Percentiles rank a stretch among this genome's conserved stretches.
Conservation (phyloP, 2,113 vertebrate species). For the Stigmatopora argus region DNA sequence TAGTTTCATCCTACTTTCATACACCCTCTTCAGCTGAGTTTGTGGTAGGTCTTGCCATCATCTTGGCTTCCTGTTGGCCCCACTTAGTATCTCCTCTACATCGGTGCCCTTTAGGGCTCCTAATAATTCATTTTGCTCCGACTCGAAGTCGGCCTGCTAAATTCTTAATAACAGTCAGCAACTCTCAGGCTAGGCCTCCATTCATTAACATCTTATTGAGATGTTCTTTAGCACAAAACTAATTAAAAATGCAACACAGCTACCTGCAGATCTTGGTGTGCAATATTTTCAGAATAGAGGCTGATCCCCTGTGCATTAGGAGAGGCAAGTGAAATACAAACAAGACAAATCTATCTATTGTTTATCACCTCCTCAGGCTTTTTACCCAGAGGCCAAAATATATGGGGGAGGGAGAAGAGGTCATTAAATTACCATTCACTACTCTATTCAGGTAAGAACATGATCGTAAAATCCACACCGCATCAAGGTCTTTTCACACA, state of each 20-base stretch:
- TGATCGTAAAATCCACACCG: conserved; percentile 62
- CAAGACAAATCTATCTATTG: conserved; percentile 70
- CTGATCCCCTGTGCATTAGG: conserved; percentile 50
- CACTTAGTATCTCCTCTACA: conserved; percentile 67
- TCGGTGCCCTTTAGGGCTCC: conserved; percentile 80
- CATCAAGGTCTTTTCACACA: no score
- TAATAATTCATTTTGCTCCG: conserved; percentile 81
- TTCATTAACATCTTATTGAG: conserved; percentile 95
- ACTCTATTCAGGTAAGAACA: conserved; percentile 62
- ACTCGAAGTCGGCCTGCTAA: conserved; percentile 84
- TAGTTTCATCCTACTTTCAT: conserved; percentile 5
- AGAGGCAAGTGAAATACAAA: conserved; percentile 52
- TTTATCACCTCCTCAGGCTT: conserved; percentile 67
- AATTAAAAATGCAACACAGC: conserved; percentile 77
- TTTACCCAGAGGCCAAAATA: conserved; percentile 62
- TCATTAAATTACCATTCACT: conserved; percentile 68
- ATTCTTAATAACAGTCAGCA: conserved; percentile 91
- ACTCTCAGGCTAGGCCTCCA: conserved; percentile 81
- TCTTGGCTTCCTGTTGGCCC: conserved; percentile 15
- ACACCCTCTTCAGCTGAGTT: conserved; percentile 38
- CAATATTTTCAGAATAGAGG: conserved; percentile 51
- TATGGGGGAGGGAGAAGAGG: conserved; percentile 65
- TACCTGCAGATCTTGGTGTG: conserved; percentile 45
- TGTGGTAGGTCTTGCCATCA: conserved; percentile 21
- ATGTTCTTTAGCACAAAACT: conserved; percentile 82